These are phyloP conservation scores for Knipowitschia caucasica DNA, from an alignment of 2,797 vertebrate genomes.

Conservation along the genomic window DNA sequence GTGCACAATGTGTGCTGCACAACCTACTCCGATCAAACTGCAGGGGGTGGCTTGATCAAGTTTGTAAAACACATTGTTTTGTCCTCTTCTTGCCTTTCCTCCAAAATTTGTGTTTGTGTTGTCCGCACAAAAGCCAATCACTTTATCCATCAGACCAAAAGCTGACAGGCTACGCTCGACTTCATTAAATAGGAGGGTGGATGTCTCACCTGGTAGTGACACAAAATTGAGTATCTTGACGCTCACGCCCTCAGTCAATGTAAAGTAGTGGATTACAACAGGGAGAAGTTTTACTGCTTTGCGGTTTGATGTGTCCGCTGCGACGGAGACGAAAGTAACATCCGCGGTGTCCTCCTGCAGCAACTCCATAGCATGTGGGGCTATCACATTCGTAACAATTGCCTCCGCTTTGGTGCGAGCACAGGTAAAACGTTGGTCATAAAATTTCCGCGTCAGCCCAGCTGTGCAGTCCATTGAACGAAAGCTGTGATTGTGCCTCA, in stretches of 20 bases:
- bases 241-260: no score
- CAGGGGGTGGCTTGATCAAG: no score
- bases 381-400: background rate
- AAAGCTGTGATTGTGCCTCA: no score
- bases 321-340: background rate
- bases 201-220: no score
- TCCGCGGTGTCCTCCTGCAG: background rate
- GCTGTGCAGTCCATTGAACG: background rate
- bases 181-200: no score
- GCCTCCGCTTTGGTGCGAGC: background rate
- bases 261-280: background rate
- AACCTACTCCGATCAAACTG: background rate
- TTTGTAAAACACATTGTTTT: background rate
- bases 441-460: background rate
- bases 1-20: background rate
- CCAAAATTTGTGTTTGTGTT: no score
- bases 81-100: no score
- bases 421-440: background rate
- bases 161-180: background rate
- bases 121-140: no score
- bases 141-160: background rate
- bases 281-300: background rate
- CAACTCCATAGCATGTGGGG: slow-evolving; percentile 1
- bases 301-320: background rate
- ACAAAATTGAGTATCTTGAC: no score